These are phyloP conservation scores for Rotaria magnacalcarata DNA, from an alignment of 2,888 invertebrate genomes.

Conservation along the genomic window DNA sequence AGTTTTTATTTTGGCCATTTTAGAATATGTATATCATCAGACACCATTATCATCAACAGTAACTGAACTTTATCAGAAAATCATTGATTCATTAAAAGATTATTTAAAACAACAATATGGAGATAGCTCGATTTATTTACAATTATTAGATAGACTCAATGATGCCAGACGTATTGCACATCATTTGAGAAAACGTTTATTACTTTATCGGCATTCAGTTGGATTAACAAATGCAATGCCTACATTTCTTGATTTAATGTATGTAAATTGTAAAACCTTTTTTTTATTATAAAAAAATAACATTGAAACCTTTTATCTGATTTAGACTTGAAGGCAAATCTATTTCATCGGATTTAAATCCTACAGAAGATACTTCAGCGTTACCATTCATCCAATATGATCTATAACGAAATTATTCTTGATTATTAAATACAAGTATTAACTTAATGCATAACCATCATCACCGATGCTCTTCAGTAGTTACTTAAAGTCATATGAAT, in stretches of 20 bases:
- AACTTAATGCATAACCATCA: neutral
- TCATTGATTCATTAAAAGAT: slow-evolving; percentile 10
- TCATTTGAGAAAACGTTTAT: slow-evolving; percentile 18
- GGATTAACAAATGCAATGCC: neutral
- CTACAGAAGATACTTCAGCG: neutral
- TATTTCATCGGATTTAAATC: neutral
- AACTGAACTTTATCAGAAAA: slow-evolving; percentile 24
- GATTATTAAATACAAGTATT: neutral
- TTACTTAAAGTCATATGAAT: slow-evolving; percentile 13
- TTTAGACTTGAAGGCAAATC: slow-evolving; percentile 13
- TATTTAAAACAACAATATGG: slow-evolving; percentile 35
- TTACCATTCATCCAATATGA: slow-evolving; percentile 34
- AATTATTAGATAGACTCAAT: slow-evolving; percentile 31
- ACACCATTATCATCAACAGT: slow-evolving; percentile 9
- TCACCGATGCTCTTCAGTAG: slow-evolving; percentile 15
- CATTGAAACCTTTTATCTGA: neutral
- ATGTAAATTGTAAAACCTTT: neutral
- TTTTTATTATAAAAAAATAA: neutral
- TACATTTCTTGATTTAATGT: slow-evolving; percentile 11
- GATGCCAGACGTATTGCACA: neutral
- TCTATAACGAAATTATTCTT: neutral
- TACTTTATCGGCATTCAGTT: neutral
- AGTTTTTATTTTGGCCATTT: neutral
- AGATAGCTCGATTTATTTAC: slow-evolving; percentile 1
- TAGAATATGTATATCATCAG: slow-evolving; percentile 19